Evolutionary conservation across 2,797 vertebrate species (phyloP).

Genomic region (Helostoma temminkii): DNA sequence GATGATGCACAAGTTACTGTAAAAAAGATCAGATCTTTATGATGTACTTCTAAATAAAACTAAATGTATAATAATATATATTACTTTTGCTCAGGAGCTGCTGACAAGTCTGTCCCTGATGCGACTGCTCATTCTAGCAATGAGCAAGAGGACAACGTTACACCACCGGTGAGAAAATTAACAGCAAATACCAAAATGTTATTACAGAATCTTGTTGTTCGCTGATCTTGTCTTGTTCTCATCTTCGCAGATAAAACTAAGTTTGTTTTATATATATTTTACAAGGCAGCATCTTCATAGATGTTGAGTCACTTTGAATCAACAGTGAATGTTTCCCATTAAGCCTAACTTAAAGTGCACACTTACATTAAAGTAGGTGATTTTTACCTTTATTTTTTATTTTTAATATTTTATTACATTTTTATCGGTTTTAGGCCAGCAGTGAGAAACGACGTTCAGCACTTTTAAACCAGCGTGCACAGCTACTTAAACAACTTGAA

Average conservation of each 20-base stretch:
- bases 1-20: too few species aligned
- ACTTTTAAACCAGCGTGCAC: constrained; percentile 54
- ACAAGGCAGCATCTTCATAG: too few species aligned
- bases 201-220: not conserved
- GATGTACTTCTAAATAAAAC: too few species aligned
- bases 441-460: constrained; percentile 33
- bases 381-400: not conserved
- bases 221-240: not conserved
- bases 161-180: constrained; percentile 56
- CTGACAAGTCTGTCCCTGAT: constrained; percentile 41
- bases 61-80: too few species aligned
- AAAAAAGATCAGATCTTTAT: too few species aligned
- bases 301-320: not conserved
- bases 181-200: not conserved
- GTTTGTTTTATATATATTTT: not conserved
- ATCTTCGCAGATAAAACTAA: not conserved
- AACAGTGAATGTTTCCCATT: too few species aligned
- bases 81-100: constrained; percentile 49
- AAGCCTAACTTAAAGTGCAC: not conserved
- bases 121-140: constrained; percentile 20
- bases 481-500: constrained; percentile 64
- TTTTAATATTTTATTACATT: not conserved
- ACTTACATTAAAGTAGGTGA: too few species aligned
- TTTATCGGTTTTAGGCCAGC: constrained; percentile 37
- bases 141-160: constrained; percentile 24